A percentile compares a stretch with the other conserved stretches of the same genome.
Conservation (phyloP, 1,140 invertebrate genomes). For the Heliconius nattereri region DNA sequence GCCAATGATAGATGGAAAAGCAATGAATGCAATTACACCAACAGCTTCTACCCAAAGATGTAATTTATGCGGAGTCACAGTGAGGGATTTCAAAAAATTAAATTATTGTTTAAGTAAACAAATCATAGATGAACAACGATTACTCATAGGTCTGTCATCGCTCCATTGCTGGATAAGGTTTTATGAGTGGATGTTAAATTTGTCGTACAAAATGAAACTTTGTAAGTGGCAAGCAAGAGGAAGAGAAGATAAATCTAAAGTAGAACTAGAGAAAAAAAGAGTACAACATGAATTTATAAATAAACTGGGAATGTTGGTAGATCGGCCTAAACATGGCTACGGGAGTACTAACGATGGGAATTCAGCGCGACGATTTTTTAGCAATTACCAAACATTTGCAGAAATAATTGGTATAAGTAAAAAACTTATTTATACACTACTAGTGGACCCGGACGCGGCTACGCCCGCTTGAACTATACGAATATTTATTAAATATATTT, state of each 20-base stretch:
- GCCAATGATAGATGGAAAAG: constrained; percentile 1
- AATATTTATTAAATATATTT: no score
- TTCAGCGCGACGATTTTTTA: constrained; percentile 24
- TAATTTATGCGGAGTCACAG: not conserved
- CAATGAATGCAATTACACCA: not conserved
- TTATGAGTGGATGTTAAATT: constrained; percentile 16
- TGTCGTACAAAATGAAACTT: constrained; percentile 4
- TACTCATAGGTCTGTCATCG: not conserved
- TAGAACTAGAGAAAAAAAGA: constrained; percentile 24
- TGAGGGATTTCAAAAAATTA: not conserved
- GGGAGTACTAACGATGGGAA: constrained; percentile 21
- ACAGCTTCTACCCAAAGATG: not conserved
- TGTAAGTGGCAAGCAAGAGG: constrained; percentile 4
- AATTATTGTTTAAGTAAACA: not conserved
- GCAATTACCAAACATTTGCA: constrained; percentile 23
- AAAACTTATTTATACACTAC: constrained; percentile 27
- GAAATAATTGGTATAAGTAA: constrained; percentile 28
- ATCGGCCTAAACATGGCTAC: constrained; percentile 19
- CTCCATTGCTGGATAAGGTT: constrained; percentile 5
- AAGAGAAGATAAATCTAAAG: constrained; percentile 18
- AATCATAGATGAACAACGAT: not conserved
- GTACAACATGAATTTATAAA: constrained; percentile 23
- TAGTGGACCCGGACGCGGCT: no score
- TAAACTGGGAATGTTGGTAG: constrained; percentile 21
- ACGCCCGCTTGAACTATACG: no score